These are phyloP conservation scores for Ditylenchus weischeri DNA, from an alignment of 2,888 invertebrate species.

Conservation along the genomic window DNA sequence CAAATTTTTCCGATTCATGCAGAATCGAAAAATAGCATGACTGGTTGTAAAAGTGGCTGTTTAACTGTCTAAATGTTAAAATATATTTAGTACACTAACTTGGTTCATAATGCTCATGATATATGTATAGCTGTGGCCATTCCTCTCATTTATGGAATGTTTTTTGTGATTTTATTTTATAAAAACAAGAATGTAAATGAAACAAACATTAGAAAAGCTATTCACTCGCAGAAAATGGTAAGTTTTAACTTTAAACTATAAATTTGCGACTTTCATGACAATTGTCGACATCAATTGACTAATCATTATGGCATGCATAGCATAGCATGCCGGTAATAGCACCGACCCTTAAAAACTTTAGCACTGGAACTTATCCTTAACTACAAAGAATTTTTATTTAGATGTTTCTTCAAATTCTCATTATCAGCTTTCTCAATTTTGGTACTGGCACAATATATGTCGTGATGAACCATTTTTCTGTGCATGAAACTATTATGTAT, in stretches of 20 bases:
- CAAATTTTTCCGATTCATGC: too few species aligned
- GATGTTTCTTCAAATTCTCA: conserved; percentile 16
- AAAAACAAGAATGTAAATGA: neutral
- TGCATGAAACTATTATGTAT: neutral
- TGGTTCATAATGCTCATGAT: conserved; percentile 7
- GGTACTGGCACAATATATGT: conserved; percentile 8
- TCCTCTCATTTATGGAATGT: conserved; percentile 3
- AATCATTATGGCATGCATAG: too few species aligned
- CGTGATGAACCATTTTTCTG: conserved; percentile 5
- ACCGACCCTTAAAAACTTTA: too few species aligned
- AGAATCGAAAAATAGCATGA: too few species aligned
- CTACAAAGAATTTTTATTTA: too few species aligned
- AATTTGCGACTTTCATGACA: too few species aligned
- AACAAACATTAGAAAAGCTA: conserved; percentile 1
- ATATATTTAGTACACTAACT: conserved; percentile 12
- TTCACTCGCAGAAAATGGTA: neutral
- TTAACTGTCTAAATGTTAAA: neutral
- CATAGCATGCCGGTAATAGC: too few species aligned
- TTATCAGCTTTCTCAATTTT: conserved; percentile 18
- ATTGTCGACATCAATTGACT: too few species aligned
- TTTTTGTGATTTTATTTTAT: conserved; percentile 1
- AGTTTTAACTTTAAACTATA: neutral
- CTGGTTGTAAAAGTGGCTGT: too few species aligned
- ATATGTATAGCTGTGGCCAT: conserved; percentile 8
- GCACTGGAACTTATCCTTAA: too few species aligned